Percentiles rank a stretch among this genome's conserved stretches.
Evolutionary conservation across 1,140 invertebrate genomes (phyloP).

Genomic region (Drosophila elegans): DNA sequence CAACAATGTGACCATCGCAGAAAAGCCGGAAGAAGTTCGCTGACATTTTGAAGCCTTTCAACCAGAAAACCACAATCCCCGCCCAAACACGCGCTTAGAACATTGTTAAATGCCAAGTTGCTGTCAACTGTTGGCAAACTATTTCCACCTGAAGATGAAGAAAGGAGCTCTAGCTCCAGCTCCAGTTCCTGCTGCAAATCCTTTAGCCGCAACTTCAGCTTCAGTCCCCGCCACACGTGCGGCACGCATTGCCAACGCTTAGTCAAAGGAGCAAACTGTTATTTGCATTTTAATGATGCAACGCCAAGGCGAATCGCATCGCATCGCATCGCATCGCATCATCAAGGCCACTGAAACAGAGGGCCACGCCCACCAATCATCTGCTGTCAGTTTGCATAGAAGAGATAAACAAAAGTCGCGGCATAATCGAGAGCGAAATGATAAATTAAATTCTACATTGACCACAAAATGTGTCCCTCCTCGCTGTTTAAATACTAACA

Average conservation of each 20-base stretch:
- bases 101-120: slow-evolving; percentile 8
- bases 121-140: slow-evolving; percentile 30
- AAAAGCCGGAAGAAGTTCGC: neutral
- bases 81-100: neutral
- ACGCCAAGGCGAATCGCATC: slow-evolving; percentile 14
- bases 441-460: slow-evolving; percentile 44
- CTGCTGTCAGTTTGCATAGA: slow-evolving; percentile 4
- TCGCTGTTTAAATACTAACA: slow-evolving; percentile 1
- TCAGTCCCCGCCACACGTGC: slow-evolving; percentile 19
- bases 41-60: neutral
- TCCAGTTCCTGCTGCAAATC: neutral
- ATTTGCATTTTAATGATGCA: slow-evolving; percentile 73
- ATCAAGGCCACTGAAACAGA: slow-evolving; percentile 1
- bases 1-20: slow-evolving; percentile 10
- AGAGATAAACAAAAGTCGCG: slow-evolving; percentile 28
- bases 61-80: neutral
- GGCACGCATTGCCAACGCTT: slow-evolving; percentile 21
- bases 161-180: neutral
- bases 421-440: slow-evolving; percentile 28
- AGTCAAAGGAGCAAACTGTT: slow-evolving; percentile 28
- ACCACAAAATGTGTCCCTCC: slow-evolving; percentile 25
- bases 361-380: slow-evolving; percentile 28
- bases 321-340: no score
- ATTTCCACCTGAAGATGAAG: slow-evolving; percentile 16
- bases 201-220: neutral